Conservation (phyloP, 2,888 invertebrate species). For the Nezara viridula region DNA sequence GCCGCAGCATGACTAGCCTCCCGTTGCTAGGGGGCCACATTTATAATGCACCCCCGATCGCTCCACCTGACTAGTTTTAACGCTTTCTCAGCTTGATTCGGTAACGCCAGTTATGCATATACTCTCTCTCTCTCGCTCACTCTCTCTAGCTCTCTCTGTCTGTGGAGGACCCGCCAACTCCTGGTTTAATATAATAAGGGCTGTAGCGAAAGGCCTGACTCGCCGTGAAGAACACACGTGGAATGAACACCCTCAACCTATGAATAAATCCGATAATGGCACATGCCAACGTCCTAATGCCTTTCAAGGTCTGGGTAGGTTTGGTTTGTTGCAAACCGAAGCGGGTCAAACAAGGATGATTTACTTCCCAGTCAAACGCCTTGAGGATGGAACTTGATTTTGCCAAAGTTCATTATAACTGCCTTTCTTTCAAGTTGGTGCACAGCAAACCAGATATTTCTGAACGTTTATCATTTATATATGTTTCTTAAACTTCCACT, state of each 20-base stretch:
- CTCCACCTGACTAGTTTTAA: conserved; percentile 56
- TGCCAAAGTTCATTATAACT: no score
- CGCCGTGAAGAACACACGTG: conserved; percentile 52
- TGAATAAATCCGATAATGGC: neutral
- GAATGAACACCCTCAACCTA: neutral
- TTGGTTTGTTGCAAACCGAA: neutral
- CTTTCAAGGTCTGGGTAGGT: neutral
- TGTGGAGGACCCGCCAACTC: neutral
- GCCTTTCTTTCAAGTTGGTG: no score
- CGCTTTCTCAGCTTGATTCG: conserved; percentile 57
- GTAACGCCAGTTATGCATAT: conserved; percentile 55
- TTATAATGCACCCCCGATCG: conserved; percentile 56
- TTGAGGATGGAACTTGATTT: neutral
- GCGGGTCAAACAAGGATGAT: neutral
- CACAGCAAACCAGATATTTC: no score
- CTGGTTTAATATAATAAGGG: conserved; percentile 54
- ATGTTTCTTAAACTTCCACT: no score
- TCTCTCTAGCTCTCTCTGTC: conserved; percentile 40
- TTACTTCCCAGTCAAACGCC: neutral
- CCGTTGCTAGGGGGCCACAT: conserved; percentile 17
- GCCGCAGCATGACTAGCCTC: conserved; percentile 51
- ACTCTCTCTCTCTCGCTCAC: conserved; percentile 56
- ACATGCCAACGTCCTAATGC: neutral
- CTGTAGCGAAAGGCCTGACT: conserved; percentile 46
- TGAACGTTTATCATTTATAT: no score